Percentiles rank a stretch among this genome's conserved stretches.
phyloP scores from a whole-genome alignment of 2,888 invertebrate genomes.

The Heteropelma amictum region DNA sequence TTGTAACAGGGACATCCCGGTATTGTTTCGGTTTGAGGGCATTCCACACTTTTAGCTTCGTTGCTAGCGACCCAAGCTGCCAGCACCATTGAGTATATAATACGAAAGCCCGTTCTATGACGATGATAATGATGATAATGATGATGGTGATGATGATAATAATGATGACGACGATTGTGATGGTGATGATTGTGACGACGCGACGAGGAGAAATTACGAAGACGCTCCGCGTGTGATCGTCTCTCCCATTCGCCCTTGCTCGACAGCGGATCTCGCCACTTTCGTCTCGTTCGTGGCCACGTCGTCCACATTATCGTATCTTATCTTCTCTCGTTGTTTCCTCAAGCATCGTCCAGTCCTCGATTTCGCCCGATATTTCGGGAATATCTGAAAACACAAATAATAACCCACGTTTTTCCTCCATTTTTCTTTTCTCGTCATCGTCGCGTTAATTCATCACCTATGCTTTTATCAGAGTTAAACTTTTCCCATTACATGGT shows the following conservation, averaged over 20 bases:
- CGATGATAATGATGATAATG: slow-evolving; percentile 53
- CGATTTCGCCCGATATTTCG: slow-evolving; percentile 20
- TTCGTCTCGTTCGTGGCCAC: slow-evolving; percentile 74
- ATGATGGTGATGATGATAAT: slow-evolving; percentile 28
- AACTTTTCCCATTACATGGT: too few species aligned
- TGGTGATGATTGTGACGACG: slow-evolving; percentile 29
- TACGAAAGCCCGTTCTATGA: slow-evolving; percentile 60
- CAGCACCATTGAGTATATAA: slow-evolving; percentile 69
- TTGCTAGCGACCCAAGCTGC: slow-evolving; percentile 71
- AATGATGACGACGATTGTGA: slow-evolving; percentile 12
- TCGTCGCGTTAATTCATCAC: too few species aligned
- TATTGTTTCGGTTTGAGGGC: slow-evolving; percentile 87
- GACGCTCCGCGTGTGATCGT: slow-evolving; percentile 41
- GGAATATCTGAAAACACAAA: slow-evolving; percentile 29
- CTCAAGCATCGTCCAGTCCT: slow-evolving; percentile 65
- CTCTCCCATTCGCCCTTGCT: slow-evolving; percentile 50
- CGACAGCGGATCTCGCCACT: slow-evolving; percentile 68
- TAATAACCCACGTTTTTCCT: neutral
- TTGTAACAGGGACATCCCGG: slow-evolving; percentile 94
- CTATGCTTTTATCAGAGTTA: too few species aligned
- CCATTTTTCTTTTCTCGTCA: neutral
- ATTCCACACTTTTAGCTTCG: slow-evolving; percentile 78
- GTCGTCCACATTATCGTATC: slow-evolving; percentile 76
- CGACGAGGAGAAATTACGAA: slow-evolving; percentile 45
- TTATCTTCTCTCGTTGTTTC: slow-evolving; percentile 67